Evolutionary conservation across 1,140 invertebrate genomes (phyloP), one percentile per base, ranked within the genome.

Genomic region (Tribolium madens): DNA sequence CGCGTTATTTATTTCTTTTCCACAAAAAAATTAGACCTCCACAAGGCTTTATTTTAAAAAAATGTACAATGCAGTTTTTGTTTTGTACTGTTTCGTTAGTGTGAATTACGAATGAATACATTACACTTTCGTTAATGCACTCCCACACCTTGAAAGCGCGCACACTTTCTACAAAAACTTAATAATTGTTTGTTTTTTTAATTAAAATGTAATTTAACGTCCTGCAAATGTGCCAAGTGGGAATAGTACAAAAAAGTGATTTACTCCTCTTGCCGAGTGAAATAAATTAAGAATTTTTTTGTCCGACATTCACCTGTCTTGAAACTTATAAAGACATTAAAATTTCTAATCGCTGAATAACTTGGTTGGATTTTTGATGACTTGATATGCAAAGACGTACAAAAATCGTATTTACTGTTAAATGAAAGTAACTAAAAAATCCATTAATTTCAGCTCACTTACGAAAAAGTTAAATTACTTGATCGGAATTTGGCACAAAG

Each of bases 351-450:
- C 9, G 21, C 21, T 26, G 21, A 26, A 26, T 26, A 26, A 26
- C 21, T 26, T 26, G 2, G 0, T 26, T 5, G 21, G 36, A 42
- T 42, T 42, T 31, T 31, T n/a, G n/a, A n/a, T n/a, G n/a, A n/a
- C n/a, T n/a, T 26, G 21, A 53, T 12, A 15, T 53, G 9, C 14
- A 17, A 17, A 53, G 52, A 57, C 17, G 52, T 42, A 10, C 52
- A 57, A 57, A 57, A 57, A 57, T 57, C n/a, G 50, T 21, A 21
- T 57, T 57, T 57, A 57, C 52, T 57, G 52, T 57, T 57, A 57
- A 57, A 57, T 21, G 52, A 57, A 57, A 57, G 52, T 57, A 21
- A n/a, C 17, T 12, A 64, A 64, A 64, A 64, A 64, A 64, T 64
- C 57, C 57, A 64, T 64, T 64, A 64, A 64, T 33, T n/a, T 64